Evolutionary conservation across 2,888 invertebrate species (phyloP).

Genomic region (Tetramorium bicarinatum): DNA sequence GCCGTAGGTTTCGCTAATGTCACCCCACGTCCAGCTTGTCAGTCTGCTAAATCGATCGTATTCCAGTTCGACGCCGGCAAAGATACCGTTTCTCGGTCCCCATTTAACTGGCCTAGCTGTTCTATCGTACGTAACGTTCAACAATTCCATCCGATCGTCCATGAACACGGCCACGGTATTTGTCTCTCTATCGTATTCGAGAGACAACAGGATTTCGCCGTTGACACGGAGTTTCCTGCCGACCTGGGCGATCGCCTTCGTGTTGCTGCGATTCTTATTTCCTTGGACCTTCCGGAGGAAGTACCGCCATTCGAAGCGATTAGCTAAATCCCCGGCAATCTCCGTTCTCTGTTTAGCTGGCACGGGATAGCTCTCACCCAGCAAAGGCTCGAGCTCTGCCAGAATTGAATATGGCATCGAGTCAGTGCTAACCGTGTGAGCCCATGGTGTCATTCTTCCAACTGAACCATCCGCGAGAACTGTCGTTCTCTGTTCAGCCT

Average conservation of each 20-base stretch:
- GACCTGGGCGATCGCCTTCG: conserved; percentile 93
- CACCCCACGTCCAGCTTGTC: conserved; percentile 97
- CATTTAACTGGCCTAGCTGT: conserved; percentile 94
- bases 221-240: conserved; percentile 95
- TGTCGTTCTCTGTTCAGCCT: conserved; percentile 93
- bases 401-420: conserved; percentile 96
- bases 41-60: conserved; percentile 96
- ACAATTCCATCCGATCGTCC: conserved; percentile 94
- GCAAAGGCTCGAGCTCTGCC: conserved; percentile 94
- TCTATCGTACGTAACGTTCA: conserved; percentile 95
- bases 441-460: conserved; percentile 93
- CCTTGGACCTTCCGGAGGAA: conserved; percentile 93
- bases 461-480: conserved; percentile 94
- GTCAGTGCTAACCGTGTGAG: conserved; percentile 95
- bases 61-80: conserved; percentile 95
- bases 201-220: conserved; percentile 95
- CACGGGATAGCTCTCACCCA: conserved; percentile 97
- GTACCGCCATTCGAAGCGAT: conserved; percentile 98
- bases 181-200: conserved; percentile 96
- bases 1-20: conserved; percentile 95
- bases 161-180: conserved; percentile 95
- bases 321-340: conserved; percentile 95
- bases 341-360: conserved; percentile 96
- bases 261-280: conserved; percentile 85
- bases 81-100: conserved; percentile 94